A percentile compares a stretch with the other conserved stretches of the same genome.
Evolutionary conservation across 2,888 invertebrate species (phyloP).

Genomic region (Perdita meconis): DNA sequence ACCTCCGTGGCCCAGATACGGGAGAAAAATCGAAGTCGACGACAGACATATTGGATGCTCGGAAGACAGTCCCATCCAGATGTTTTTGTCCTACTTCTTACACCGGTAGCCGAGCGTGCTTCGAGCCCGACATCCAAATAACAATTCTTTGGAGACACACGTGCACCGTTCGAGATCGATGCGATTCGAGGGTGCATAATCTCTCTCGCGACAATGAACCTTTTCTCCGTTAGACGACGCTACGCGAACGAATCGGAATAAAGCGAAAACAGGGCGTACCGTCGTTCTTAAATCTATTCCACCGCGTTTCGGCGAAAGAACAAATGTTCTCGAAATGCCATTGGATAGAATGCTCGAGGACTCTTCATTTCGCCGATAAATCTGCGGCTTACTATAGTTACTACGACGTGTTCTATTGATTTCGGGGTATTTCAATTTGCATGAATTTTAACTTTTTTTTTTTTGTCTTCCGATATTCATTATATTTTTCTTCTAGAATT

Average conservation of each 20-base stretch:
- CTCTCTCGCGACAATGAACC: slow-evolving; percentile 56
- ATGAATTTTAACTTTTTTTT: too few relatives aligned
- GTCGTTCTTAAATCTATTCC: slow-evolving; percentile 5
- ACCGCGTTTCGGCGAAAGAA: background rate
- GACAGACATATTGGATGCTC: slow-evolving; percentile 73
- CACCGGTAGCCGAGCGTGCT: slow-evolving; percentile 11
- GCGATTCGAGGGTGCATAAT: slow-evolving; percentile 45
- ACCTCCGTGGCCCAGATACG: slow-evolving; percentile 71
- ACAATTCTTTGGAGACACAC: slow-evolving; percentile 57
- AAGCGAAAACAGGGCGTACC: slow-evolving; percentile 13
- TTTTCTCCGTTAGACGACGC: slow-evolving; percentile 35
- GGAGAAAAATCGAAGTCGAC: slow-evolving; percentile 72
- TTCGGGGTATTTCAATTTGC: background rate
- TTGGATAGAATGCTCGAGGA: background rate
- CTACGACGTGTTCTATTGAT: background rate
- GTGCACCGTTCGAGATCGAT: slow-evolving; percentile 46
- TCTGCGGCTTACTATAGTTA: background rate
- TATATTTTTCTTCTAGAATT: too few relatives aligned
- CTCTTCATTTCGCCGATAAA: background rate
- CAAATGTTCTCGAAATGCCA: background rate
- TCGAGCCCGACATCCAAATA: slow-evolving; percentile 56
- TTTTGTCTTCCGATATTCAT: too few relatives aligned
- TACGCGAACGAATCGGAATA: slow-evolving; percentile 21
- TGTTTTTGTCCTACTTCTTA: slow-evolving; percentile 63
- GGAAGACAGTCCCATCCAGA: slow-evolving; percentile 60